Evolutionary conservation across 2,797 vertebrate species (phyloP).

Genomic region (Lophius americanus): DNA sequence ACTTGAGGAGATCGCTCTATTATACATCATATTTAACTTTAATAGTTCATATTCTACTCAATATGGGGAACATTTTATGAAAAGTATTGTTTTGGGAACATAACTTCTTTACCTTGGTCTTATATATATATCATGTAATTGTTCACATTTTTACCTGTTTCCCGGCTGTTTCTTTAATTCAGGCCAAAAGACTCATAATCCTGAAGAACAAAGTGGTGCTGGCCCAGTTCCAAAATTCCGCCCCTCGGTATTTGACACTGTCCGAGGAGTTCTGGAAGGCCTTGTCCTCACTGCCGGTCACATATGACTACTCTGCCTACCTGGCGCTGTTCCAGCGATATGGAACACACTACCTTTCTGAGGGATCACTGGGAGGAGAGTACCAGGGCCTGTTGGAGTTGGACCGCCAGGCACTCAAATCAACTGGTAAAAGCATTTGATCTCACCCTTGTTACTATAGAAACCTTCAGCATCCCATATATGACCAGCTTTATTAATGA

Average conservation of each 20-base stretch:
- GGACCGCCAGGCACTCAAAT: conserved; percentile 70
- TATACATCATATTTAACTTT: no score
- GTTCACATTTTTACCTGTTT: no score
- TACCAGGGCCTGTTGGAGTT: conserved; percentile 88
- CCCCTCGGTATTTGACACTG: conserved; percentile 76
- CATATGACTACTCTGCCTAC: conserved; percentile 88
- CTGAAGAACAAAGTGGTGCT: conserved; percentile 84
- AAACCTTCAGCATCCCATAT: no score
- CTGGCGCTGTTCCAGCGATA: conserved; percentile 84
- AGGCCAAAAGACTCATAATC: conserved; percentile 88
- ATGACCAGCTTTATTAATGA: no score
- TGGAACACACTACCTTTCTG: conserved; percentile 91
- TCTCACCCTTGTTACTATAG: no score
- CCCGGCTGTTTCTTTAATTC: background rate
- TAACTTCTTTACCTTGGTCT: no score
- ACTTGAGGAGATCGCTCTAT: no score
- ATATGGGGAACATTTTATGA: no score
- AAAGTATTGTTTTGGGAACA: no score
- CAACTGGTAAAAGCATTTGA: conserved; percentile 51
- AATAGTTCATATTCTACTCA: no score
- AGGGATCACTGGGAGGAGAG: conserved; percentile 91
- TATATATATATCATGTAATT: no score
- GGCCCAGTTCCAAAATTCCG: conserved; percentile 91
- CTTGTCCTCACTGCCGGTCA: conserved; percentile 83
- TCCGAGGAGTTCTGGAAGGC: conserved; percentile 89